Evolutionary conservation across 2,113 vertebrate genomes (phyloP), one percentile per base, ranked within the genome.

Genomic region (Erythrocercus mccallii): DNA sequence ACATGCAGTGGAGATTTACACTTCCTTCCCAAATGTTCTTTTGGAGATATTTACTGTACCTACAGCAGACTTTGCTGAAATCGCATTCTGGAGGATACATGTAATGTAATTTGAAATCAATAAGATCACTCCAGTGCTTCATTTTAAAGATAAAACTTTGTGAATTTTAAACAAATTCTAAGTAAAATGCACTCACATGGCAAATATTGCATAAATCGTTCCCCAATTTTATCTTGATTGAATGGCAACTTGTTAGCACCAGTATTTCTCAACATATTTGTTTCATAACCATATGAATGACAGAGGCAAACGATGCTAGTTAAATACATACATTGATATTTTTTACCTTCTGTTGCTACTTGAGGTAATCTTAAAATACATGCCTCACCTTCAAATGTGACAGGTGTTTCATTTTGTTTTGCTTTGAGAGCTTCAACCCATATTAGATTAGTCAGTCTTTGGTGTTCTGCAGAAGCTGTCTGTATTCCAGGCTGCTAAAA

Each of bases 261-360:
- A 47, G 37, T 90, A 77, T 81, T 93, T 86, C 50, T 38, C 48
- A 87, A 40, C 53, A 38, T 54, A 50, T 80, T 87, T 92, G 66
- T 93, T 94, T 84, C 86, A 62, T 88, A 94, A 80, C 57, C 53
- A 31, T 64, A 51, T 91, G 88, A 95, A 93, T 93, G 82, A 86
- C 88, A 93, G 86, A 90, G 45, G 88, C 72, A 96, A 96, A 81
- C 8, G 16, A 92, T 84, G 73, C 87, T 83, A 77, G 64, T 92
- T 96, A 96, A 96, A 88, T 78, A 83, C 77, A 79, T 64, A 88
- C 78, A 85, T 78, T 69, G 76, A 58, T 88, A 68, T 93, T 83
- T 96, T 95, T 97, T 97, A 78, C 93, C 51, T 95, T 94, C 92
- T 95, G 83, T 94, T 95, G 83, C 74, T 88, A 68, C 80, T 94